Evolutionary conservation across 2,888 invertebrate species (phyloP), one percentile per base, ranked within the genome.

Genomic region (Lottia scabra): DNA sequence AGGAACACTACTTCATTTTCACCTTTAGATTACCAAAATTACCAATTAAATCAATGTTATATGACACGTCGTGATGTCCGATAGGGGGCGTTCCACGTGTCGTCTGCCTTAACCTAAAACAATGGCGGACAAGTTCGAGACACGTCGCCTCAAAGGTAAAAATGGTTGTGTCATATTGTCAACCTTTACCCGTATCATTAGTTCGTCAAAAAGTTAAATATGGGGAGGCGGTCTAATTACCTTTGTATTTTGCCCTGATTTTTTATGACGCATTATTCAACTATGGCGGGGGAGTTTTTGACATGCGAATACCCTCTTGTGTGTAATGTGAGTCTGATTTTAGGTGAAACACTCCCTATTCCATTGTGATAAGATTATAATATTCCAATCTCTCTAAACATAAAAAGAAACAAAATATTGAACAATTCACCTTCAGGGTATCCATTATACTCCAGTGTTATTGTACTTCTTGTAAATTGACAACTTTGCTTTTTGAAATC

Each of bases 141-240:
- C 56, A 23, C 38, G 38, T 38, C 38, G 38, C 38, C 8, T 38
- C 38, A 38, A 38, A 38, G 0, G 38, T 38, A 8, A 38, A 38
- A 38, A 38, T 38, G 5, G 23, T 56, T 56, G 56, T 56, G 56
- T 56, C 56, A 56, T 56, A 56, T 56, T 56, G 19, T 56, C 56
- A 23, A 56, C 56, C 56, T 56, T 56, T 19, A 23, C 23, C 56
- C 23, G 56, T 56, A 10, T 56, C 23, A 56, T 56, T 56, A 56
- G 56, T 23, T 23, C 19, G 56, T 56, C 56, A 56, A 56, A 56
- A 56, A 56, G 56, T 56, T 56, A 23, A 56, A 56, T 56, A 56
- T 56, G 56, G 23, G 56, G 16, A 4, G 23, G 23, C 19, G 23
- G 13, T 13, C 3, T 10, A 12, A 13, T 23, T 56, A 23, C 23